Conservation (phyloP, 2,113 vertebrate species). For the Erpornis zantholeuca region DNA sequence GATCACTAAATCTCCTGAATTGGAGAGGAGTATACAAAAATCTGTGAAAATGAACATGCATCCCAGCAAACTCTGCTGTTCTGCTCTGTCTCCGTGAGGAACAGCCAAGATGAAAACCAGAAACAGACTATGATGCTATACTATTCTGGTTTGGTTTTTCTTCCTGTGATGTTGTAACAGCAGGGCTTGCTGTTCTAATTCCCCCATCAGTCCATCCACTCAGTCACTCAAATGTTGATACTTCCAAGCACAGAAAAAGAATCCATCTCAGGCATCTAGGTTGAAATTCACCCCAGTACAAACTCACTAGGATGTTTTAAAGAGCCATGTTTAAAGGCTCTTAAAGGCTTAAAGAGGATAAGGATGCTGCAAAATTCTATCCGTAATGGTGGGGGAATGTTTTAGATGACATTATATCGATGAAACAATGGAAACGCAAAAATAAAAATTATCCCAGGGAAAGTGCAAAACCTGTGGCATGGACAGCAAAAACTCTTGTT, state of each 20-base stretch:
- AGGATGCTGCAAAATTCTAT: background rate
- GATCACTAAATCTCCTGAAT: background rate
- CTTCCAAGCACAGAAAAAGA: background rate
- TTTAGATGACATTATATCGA: background rate
- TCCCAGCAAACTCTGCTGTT: background rate
- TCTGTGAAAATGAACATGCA: background rate
- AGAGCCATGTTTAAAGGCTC: background rate
- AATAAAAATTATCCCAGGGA: background rate
- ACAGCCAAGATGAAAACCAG: constrained; percentile 21
- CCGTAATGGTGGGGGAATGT: background rate
- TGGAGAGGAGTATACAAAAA: background rate
- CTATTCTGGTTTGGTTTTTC: background rate
- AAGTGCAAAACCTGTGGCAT: background rate
- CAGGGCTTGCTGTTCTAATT: background rate
- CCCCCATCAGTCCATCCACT: background rate
- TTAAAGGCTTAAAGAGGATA: background rate
- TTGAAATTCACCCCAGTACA: background rate
- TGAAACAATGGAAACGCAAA: background rate
- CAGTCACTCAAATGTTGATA: background rate
- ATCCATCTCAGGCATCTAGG: background rate
- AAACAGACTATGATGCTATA: background rate
- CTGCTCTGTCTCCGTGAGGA: background rate
- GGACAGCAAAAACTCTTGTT: background rate
- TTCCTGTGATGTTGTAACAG: background rate
- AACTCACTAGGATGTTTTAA: background rate